Conservation (phyloP, 2,888 invertebrate species). For the Shargacucullia verbasci region DNA sequence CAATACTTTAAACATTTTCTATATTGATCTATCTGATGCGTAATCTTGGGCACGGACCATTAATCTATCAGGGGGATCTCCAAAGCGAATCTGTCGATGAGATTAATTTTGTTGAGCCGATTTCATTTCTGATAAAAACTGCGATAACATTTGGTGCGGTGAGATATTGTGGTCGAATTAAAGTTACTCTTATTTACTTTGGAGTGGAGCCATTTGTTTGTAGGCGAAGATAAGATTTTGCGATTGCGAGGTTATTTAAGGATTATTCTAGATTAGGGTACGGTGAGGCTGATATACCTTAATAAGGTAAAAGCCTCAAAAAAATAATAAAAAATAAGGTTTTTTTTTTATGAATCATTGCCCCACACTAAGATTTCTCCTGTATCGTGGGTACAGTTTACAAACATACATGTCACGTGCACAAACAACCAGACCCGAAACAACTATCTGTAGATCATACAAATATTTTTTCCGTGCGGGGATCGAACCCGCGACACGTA, state of each 20-base stretch:
- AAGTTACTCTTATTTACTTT: not conserved
- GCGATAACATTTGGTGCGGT: constrained; percentile 33
- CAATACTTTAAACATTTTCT: constrained; percentile 13
- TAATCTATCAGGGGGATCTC: constrained; percentile 43
- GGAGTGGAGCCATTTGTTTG: not conserved
- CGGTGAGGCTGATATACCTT: no score
- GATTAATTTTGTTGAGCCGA: constrained; percentile 49
- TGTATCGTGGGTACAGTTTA: no score
- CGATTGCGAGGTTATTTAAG: not conserved
- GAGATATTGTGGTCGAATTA: constrained; percentile 7
- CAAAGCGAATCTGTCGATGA: constrained; percentile 45
- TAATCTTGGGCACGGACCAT: constrained; percentile 32
- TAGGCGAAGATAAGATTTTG: not conserved
- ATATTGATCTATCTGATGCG: constrained; percentile 30
- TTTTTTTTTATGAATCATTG: no score
- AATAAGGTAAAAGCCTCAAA: no score
- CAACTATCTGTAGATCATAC: no score
- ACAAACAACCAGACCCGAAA: no score
- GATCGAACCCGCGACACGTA: no score
- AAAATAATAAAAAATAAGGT: no score
- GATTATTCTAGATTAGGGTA: no score
- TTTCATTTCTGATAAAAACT: constrained; percentile 38
- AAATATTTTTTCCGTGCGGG: no score
- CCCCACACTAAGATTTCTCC: no score
- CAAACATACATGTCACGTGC: no score